Base-by-base conservation (phyloP, 1,140 invertebrate species). In the Capitella teleta region DNA sequence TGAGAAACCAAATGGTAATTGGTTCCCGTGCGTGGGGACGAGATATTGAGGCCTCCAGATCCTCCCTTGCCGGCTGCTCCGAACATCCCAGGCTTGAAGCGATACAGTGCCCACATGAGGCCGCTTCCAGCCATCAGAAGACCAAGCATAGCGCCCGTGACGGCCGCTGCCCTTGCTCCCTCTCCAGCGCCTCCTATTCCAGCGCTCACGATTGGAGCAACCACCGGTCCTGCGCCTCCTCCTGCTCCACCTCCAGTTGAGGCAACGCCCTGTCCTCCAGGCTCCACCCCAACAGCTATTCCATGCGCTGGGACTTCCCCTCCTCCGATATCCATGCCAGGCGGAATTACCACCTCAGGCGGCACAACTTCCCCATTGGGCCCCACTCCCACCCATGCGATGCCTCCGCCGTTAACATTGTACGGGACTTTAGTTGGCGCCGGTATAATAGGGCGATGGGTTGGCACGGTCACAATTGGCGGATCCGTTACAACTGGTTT, bases 91-190 rank as follows among this genome's bases (percentile, higher is more conserved):
- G 55, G 55, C 32, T 57, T 57, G 44, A 44, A 57, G 56, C 51
- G 57, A 50, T 64, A 67, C 32, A 66, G 58, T 1, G 66, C 66
- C 66, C 66, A 68, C 56, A 61, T 61, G 32, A 68, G 28, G 47
- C 61, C 60, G 36, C 57, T 62, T 8, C 56, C 55, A 23, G 62
- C 51, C 6, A 57, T 55, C 40, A 63, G 49, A 14, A 65, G 53
- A n/a, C 60, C 64, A 6, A 68, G 54, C 12, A 68, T 53, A 2
- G 64, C 58, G 42, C 66, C 66, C 32, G 62, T 53, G 4, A 63
- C 55, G 12, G 61, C 62, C 2, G 62, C 63, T 19, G 64, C 66
- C 8, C 54, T 28, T 1, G 25, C 51, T 0, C 45, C 49, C 5
- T 36, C 54, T 1, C 30, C 49, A 10, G 14, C 36, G 3, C 34